Evolutionary conservation across 2,113 vertebrate genomes (phyloP), one percentile per base, ranked within the genome.

Genomic region (Saguinus imperator): DNA sequence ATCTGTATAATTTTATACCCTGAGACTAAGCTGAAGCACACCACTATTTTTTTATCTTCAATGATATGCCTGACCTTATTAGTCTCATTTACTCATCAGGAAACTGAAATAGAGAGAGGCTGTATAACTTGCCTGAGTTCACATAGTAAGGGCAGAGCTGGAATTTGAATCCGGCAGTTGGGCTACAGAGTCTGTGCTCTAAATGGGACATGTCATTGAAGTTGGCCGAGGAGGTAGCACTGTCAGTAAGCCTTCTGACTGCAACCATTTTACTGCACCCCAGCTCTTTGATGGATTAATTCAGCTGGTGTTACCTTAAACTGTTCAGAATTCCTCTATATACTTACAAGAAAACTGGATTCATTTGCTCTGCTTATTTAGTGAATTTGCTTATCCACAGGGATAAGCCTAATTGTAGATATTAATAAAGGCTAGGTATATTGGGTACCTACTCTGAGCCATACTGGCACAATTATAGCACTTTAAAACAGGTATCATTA

Each of bases 241-340:
- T 18, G 43, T 8, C 52, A 6, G 20, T 55, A 58, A 18, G 29
- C 52, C n/a, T 0, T 68, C 25, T 48, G 58, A 20, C 11, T 14
- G 13, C 8, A 11, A 5, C 70, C 27, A 0, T 35, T 55, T 0
- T 20, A 11, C n/a, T 37, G 2, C 13, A 5, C 8, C 14, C 64
- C 66, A 37, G 0, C n/a, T 9, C 2, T 27, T 5, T 21, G 58
- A 29, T 2, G 2, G 5, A 25, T 23, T 35, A 32, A 2, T 32
- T 27, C 17, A 81, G 52, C 57, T 48, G 2, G 1, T 66, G 2
- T 35, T 12, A 0, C 45, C 50, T 35, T n/a, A 52, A 57, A 72
- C 68, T 29, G 40, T 29, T 10, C 73, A n/a, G 11, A 91, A 87
- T 18, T 10, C 16, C 37, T 79, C 76, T 73, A 0, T 10, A 1